These are phyloP conservation scores for Catagonus wagneri DNA, from an alignment of 2,113 vertebrate species.

Conservation along the genomic window DNA sequence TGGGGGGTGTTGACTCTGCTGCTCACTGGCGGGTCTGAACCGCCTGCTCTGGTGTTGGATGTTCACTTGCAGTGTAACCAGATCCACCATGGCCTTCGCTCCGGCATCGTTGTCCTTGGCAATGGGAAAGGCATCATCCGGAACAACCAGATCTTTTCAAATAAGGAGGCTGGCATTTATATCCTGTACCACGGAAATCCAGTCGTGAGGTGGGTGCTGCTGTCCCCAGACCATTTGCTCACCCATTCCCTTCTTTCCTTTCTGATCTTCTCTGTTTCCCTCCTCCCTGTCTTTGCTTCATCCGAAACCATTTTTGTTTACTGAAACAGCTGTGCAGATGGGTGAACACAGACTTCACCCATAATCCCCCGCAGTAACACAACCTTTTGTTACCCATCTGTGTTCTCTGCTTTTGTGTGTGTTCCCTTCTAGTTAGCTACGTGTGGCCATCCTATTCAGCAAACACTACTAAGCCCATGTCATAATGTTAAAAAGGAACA, in stretches of 20 bases:
- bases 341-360: background rate
- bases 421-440: background rate
- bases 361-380: background rate
- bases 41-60: slow-evolving; percentile 35
- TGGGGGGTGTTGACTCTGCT: background rate
- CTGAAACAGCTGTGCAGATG: background rate
- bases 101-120: slow-evolving; percentile 94
- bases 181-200: slow-evolving; percentile 96
- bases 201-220: slow-evolving; percentile 90
- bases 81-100: slow-evolving; percentile 96
- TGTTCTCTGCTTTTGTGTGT: background rate
- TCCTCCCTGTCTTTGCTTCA: background rate
- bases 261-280: background rate
- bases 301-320: slow-evolving; percentile 37
- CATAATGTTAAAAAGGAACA: background rate
- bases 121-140: slow-evolving; percentile 94
- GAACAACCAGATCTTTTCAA: slow-evolving; percentile 96
- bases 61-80: slow-evolving; percentile 91
- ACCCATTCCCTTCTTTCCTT: background rate
- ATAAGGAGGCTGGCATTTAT: slow-evolving; percentile 97
- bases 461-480: background rate
- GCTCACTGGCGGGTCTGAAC: slow-evolving; percentile 6
- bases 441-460: background rate
- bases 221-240: background rate
- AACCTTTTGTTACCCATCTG: background rate